Percentiles rank a stretch among this genome's conserved stretches.
Evolutionary conservation across 2,797 vertebrate species (phyloP).

Genomic region (Epinephelus coioides): DNA sequence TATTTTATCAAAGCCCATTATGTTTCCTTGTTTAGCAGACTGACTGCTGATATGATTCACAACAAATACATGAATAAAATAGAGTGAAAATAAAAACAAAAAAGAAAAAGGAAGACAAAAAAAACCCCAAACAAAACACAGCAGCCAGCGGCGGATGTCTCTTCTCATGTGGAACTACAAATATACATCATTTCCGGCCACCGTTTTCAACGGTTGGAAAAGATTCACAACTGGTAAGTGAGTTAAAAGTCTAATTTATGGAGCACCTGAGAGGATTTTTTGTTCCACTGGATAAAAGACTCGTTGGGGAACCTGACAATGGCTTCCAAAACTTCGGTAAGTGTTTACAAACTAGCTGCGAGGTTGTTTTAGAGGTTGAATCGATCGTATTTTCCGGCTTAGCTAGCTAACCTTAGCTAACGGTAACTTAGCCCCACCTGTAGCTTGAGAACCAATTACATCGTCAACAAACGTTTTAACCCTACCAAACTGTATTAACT

Average conservation of each 20-base stretch:
- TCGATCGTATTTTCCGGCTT: too few species aligned
- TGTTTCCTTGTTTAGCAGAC: not conserved
- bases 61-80: too few species aligned
- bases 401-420: not conserved
- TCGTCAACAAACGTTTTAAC: not conserved
- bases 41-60: too few species aligned
- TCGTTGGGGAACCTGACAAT: fast-evolving
- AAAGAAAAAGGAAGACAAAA: not conserved
- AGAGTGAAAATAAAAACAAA: too few species aligned
- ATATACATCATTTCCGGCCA: not conserved
- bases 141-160: not conserved
- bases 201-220: too few species aligned
- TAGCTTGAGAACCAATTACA: too few species aligned
- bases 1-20: not conserved
- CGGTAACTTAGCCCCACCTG: not conserved
- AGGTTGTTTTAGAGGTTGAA: too few species aligned
- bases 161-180: too few species aligned
- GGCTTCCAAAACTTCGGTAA: not conserved
- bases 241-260: not conserved
- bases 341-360: not conserved
- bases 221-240: fast-evolving
- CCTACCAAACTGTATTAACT: too few species aligned
- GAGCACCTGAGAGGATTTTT: not conserved
- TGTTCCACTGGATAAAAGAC: too few species aligned
- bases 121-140: not conserved